Base-by-base conservation (phyloP, 2,797 vertebrate species). In the Buphagus erythrorhynchus region DNA sequence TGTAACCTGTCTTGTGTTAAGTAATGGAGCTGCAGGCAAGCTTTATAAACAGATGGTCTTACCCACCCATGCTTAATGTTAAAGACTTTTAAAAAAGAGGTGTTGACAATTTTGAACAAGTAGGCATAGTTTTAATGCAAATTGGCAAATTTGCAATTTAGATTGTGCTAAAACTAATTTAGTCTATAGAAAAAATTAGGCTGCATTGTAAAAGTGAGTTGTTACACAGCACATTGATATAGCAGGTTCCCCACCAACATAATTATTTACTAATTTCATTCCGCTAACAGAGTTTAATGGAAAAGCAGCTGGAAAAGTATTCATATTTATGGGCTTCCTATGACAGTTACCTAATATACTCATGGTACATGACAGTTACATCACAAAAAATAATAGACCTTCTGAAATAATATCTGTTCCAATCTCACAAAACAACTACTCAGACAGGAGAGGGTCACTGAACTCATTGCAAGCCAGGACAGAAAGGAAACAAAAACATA, bases 31-130 rank as follows among this genome's bases (percentile, higher is more conserved):
- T 98, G 85, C 95, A 88, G 97, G 98, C 96, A 75, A 96, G 87
- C 90, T 96, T 91, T 72, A 63, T 61, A 97, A 98, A 97, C 98
- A 98, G 98, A 98, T 98, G 98, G 97, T 97, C 97, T 96, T 96
- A 97, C 87, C 97, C 97, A 98, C 96, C 97, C 97, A 97, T 96
- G 95, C 94, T 98, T 97, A 97, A 97, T 96, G 97, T 94, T 98
- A 97, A 97, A 97, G 97, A 97, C 95, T 97, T 97, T 93, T 92
- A 38, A 96, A 97, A 98, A 97, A 96, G 97, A 98, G 95, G 96
- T 98, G 97, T 98, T 98, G 98, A 98, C 97, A 98, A 98, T 98
- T 98, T 97, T 97, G 97, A 98, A 98, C 95, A 97, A 97, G 96
- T 76, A 97, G 94, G 97, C 96, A 97, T 95, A 96, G 93, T 97